These are phyloP conservation scores for Anthopleura sola DNA, from an alignment of 64 coral and sea anemone genomes.

Conservation along the genomic window DNA sequence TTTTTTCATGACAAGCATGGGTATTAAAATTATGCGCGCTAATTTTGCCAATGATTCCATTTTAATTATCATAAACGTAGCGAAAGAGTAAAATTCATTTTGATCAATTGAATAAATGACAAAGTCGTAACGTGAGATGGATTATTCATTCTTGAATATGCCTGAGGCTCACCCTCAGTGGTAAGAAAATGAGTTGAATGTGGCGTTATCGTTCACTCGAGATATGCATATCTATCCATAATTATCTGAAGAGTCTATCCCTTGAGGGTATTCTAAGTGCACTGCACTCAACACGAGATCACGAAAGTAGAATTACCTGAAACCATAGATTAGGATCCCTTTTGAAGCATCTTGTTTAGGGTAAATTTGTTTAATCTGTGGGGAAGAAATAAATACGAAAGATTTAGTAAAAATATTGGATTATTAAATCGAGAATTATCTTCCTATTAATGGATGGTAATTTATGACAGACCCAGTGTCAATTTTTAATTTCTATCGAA, in stretches of 20 bases:
- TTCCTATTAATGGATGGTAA: not conserved
- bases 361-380: not conserved
- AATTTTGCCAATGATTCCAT: too few species aligned
- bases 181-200: too few species aligned
- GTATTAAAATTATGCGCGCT: too few species aligned
- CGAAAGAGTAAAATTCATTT: too few species aligned
- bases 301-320: not conserved
- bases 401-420: not conserved
- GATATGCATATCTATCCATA: not conserved
- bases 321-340: not conserved
- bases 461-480: not conserved
- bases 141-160: too few species aligned
- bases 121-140: too few species aligned
- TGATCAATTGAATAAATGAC: too few species aligned
- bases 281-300: not conserved
- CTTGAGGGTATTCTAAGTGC: not conserved
- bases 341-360: not conserved
- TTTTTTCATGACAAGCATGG: too few species aligned
- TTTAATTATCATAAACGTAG: too few species aligned
- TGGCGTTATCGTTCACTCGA: not conserved
- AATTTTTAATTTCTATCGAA: too few species aligned
- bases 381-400: not conserved
- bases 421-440: not conserved
- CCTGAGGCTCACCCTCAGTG: too few species aligned
- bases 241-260: not conserved